Base-by-base conservation (phyloP, 2,113 vertebrate species). In the Paedocypris sp. region DNA sequence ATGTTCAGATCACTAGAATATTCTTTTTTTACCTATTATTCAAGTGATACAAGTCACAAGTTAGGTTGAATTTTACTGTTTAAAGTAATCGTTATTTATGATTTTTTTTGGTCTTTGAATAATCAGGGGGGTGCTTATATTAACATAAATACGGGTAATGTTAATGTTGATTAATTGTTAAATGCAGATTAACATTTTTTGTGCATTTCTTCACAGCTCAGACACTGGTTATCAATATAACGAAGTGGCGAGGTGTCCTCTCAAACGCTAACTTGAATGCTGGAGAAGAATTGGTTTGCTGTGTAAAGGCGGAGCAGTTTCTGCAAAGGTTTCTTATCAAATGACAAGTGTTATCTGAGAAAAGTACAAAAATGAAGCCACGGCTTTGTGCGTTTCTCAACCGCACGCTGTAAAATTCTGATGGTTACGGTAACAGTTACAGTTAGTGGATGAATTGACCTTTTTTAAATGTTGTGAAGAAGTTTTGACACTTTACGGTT, bases 211-310 rank as follows among this genome's bases (percentile, higher is more conserved):
- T 77, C 77, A 6, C 76, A 88, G 86, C 80, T 86, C 42, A 82
- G 33, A 22, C 86, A 87, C 47, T 88, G 86, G 86, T 64, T 86
- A 74, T 77, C 84, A 69, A 87, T 88, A 66, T 86, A 79, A 86
- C 57, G 43, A 39, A 46, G 52, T 2, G 25, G 60, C 9, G 29
- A 19, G 11, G 39, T 45, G 22, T 23, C 25, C 39, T 65, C 6
- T 7, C 11, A 36, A 50, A 62, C 19, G 26, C 22, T 13, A n/a
- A 28, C 33, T 36, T 23, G 50, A 56, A 11, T 68, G 46, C 29
- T 51, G 42, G 22, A 28, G 62, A 67, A 69, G 73, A 39, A 42
- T 38, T 46, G 71, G n/a, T 46, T 41, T 29, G n/a, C n/a, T 57
- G 45, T 56, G 62, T n/a, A n/a, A n/a, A 33, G 19, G 29, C 13